Evolutionary conservation across 1,140 invertebrate genomes (phyloP).

Genomic region (Tetramorium simillimum): DNA sequence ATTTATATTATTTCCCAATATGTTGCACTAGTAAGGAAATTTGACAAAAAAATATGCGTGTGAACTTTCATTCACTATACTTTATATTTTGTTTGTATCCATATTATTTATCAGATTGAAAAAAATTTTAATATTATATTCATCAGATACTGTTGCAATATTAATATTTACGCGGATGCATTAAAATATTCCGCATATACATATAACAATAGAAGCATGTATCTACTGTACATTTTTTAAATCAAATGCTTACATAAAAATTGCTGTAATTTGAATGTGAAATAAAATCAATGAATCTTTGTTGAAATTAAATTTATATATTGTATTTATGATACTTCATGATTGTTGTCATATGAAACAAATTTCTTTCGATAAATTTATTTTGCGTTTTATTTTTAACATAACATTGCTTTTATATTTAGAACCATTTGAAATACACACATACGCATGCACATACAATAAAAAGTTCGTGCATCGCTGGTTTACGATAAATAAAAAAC

Average conservation of each 20-base stretch:
- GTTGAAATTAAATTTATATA: not conserved
- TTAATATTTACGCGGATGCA: not conserved
- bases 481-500: conserved; percentile 13
- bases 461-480: not conserved
- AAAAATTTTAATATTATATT: conserved; percentile 19
- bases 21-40: not conserved
- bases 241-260: not conserved
- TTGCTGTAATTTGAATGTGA: not conserved
- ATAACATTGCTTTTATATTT: not conserved
- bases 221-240: not conserved
- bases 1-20: too few species aligned
- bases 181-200: not conserved
- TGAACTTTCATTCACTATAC: not conserved
- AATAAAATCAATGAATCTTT: not conserved
- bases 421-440: too few species aligned
- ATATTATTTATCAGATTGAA: not conserved
- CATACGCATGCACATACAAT: not conserved
- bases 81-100: not conserved
- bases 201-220: not conserved
- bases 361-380: not conserved
- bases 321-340: not conserved
- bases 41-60: not conserved
- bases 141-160: conserved; percentile 3
- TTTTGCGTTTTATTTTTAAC: not conserved
- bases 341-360: not conserved